Base-by-base conservation (phyloP, 2,797 vertebrate genomes). In the Fistularia commersonii region DNA sequence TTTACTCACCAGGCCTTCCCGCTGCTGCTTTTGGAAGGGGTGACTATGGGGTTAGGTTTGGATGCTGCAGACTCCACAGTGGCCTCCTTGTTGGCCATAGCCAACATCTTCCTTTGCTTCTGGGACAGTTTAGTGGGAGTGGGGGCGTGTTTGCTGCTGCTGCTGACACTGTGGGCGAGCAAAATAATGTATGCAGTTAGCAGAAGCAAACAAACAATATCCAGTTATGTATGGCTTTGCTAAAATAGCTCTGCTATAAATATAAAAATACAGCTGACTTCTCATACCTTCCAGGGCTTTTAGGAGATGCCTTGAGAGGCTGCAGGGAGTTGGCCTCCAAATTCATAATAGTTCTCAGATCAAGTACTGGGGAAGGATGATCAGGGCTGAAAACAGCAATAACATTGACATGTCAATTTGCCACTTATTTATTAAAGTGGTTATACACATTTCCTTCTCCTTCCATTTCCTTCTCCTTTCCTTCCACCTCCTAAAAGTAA, bases 291-390 rank as follows among this genome's bases (percentile, higher is more conserved):
- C 71, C 83, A 50, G 85, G 85, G 66, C 84, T 90, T 90, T 95
- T 98, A 77, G 92, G 92, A 71, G 88, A 88, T 33, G 91, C 87
- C 86, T 92, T 88, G 59, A 82, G 85, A 66, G 90, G 92, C 72
- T 91, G 91, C 77, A 84, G 80, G 47, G 81, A 83, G 57, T 71
- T 95, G 84, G 94, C 94, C 89, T 99, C 96, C 86, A 92, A 93
- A 83, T 99, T 93, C 96, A 99, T 98, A 78, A 99, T 97, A 54
- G 93, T 91, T 89, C 96, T 92, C 52, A 99, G 91, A 84, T 98
- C 93, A 90, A 96, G 66, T 48, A 95, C 91, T 64, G 94, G 92
- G 74, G 92, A 88, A 77, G 78, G 85, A 65, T 63, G 87, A 81
- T 72, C 85, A 81, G 85, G 79, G 81, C 85, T 88, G 77, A 49